Conservation (phyloP, 1,140 invertebrate genomes). For the Aphaenogaster rudis region DNA sequence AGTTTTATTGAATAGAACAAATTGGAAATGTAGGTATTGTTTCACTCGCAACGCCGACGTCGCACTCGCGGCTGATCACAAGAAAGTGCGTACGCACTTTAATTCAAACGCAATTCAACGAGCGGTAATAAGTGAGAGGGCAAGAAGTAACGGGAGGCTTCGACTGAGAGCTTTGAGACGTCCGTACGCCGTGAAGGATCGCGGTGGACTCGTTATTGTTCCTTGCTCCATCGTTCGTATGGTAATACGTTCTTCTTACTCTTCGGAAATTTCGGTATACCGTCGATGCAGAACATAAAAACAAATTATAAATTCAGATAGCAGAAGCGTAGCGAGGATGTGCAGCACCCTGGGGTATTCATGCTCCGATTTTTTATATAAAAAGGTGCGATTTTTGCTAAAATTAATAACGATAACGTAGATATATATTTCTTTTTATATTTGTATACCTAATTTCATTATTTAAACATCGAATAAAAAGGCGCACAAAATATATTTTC, state of each 20-base stretch:
- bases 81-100: not conserved
- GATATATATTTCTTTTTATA: not conserved
- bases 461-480: not conserved
- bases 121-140: not conserved
- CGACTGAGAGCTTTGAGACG: not conserved
- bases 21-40: not conserved
- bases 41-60: not conserved
- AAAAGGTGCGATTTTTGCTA: not conserved
- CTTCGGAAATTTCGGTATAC: conserved; percentile 1
- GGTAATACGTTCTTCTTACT: not conserved
- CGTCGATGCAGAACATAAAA: not conserved
- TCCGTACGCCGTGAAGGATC: not conserved
- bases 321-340: not conserved
- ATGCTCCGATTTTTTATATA: not conserved
- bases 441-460: not conserved
- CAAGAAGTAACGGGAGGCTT: not conserved
- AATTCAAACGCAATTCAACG: conserved; percentile 9
- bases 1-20: not conserved
- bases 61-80: not conserved
- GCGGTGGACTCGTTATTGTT: conserved; percentile 14
- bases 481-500: not conserved
- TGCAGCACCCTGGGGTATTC: not conserved
- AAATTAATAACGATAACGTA: not conserved
- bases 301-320: conserved; percentile 24
- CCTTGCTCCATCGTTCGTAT: not conserved